phyloP scores from a whole-genome alignment of 2,888 invertebrate species.

The Leptothorax acervorum region DNA sequence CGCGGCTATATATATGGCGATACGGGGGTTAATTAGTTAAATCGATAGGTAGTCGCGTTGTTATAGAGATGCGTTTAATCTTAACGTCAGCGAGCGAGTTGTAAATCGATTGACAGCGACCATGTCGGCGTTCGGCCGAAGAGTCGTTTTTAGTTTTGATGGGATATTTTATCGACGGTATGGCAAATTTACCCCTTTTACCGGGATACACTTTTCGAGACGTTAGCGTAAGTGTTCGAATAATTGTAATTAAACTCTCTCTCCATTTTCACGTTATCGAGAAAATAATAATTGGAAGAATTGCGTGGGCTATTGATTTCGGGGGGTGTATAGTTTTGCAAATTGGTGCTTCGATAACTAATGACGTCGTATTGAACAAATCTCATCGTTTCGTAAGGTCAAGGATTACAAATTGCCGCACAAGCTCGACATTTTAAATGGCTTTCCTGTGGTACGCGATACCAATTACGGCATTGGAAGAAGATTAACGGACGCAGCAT shows the following conservation, averaged over 20 bases:
- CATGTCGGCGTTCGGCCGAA: not conserved
- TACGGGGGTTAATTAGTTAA: constrained; percentile 47
- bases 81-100: not conserved
- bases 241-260: not conserved
- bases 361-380: constrained; percentile 10
- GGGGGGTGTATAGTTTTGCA: not conserved
- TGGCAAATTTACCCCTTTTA: constrained; percentile 89
- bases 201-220: constrained; percentile 90
- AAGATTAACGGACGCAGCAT: constrained; percentile 75
- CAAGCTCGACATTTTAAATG: constrained; percentile 89
- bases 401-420: constrained; percentile 84
- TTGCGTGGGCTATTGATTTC: not conserved
- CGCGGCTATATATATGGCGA: not conserved
- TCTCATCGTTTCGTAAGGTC: constrained; percentile 70
- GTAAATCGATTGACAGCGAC: not conserved
- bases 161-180: constrained; percentile 33
- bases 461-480: constrained; percentile 85
- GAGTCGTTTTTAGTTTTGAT: not conserved
- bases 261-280: not conserved
- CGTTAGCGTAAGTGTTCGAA: constrained; percentile 85
- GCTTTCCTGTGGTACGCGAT: constrained; percentile 88
- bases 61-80: constrained; percentile 73
- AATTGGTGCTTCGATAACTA: not conserved
- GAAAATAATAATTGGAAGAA: constrained; percentile 4
- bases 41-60: constrained; percentile 75